These are phyloP conservation scores for Mechanitis messenoides DNA, from an alignment of 2,888 invertebrate species.

Conservation along the genomic window DNA sequence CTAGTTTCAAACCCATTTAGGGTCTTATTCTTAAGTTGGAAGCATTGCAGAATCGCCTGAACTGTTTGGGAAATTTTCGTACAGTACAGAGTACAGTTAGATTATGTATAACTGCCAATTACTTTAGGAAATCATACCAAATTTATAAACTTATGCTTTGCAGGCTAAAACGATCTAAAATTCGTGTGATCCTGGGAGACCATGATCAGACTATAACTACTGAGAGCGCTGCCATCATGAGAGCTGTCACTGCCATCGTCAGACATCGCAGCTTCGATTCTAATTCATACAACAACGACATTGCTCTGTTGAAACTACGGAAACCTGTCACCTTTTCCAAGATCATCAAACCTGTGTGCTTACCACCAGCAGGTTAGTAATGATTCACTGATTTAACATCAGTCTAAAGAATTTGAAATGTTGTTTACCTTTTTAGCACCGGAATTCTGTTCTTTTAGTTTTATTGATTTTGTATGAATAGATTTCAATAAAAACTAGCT, in stretches of 20 bases:
- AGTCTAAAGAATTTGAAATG: no score
- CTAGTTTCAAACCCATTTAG: no score
- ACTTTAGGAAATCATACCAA: no score
- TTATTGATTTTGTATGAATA: no score
- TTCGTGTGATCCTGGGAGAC: slow-evolving; percentile 88
- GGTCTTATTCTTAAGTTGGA: no score
- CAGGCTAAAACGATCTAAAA: slow-evolving; percentile 86
- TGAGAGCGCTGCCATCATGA: slow-evolving; percentile 87
- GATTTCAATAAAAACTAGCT: no score
- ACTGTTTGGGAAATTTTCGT: no score
- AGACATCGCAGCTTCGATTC: slow-evolving; percentile 89
- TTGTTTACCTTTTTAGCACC: no score
- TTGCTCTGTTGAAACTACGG: slow-evolving; percentile 85
- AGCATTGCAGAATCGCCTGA: no score
- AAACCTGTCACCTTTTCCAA: slow-evolving; percentile 87
- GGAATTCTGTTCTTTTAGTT: no score
- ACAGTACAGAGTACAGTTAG: no score
- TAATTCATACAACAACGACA: slow-evolving; percentile 91
- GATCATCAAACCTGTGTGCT: slow-evolving; percentile 85
- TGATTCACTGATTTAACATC: not conserved
- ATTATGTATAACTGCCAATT: no score
- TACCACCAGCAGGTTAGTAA: slow-evolving; percentile 81
- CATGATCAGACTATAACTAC: slow-evolving; percentile 88
- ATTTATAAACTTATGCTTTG: slow-evolving; percentile 30
- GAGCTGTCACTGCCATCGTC: slow-evolving; percentile 86